Conservation (phyloP, 1,140 invertebrate genomes). For the Drosophila simulans region DNA sequence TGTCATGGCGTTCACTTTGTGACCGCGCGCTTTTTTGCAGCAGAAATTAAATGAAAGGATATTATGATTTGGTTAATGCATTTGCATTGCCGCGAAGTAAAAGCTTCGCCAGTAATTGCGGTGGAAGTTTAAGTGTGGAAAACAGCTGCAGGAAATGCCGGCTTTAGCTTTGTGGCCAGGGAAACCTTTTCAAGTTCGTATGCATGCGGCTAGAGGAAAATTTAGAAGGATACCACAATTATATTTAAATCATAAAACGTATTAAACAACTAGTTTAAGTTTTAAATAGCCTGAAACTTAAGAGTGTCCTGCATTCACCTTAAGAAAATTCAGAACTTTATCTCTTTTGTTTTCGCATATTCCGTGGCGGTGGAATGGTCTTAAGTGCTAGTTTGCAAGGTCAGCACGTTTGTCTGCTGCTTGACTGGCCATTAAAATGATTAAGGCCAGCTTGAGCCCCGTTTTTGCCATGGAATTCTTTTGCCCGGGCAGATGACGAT, state of each 20-base stretch:
- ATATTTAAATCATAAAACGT: too few species aligned
- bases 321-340: background rate
- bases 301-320: conserved; percentile 30
- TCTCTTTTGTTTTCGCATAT: conserved; percentile 23
- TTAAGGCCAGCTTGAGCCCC: conserved; percentile 47
- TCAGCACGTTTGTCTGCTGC: conserved; percentile 50
- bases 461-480: conserved; percentile 43
- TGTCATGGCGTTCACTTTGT: conserved; percentile 54
- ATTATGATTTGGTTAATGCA: conserved; percentile 53
- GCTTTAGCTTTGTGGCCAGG: background rate
- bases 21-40: conserved; percentile 24
- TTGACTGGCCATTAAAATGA: conserved; percentile 55
- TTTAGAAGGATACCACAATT: background rate
- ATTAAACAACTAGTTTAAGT: too few species aligned
- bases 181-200: background rate
- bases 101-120: conserved; percentile 39
- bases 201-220: background rate
- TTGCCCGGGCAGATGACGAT: conserved; percentile 33
- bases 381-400: conserved; percentile 15
- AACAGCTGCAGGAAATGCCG: background rate
- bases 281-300: too few species aligned
- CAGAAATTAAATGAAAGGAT: conserved; percentile 50
- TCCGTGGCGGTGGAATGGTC: conserved; percentile 6
- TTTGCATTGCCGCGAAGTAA: conserved; percentile 29
- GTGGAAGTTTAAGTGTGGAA: conserved; percentile 18